These are phyloP conservation scores for Diprion similis DNA, from an alignment of 1,140 invertebrate species.

Conservation along the genomic window DNA sequence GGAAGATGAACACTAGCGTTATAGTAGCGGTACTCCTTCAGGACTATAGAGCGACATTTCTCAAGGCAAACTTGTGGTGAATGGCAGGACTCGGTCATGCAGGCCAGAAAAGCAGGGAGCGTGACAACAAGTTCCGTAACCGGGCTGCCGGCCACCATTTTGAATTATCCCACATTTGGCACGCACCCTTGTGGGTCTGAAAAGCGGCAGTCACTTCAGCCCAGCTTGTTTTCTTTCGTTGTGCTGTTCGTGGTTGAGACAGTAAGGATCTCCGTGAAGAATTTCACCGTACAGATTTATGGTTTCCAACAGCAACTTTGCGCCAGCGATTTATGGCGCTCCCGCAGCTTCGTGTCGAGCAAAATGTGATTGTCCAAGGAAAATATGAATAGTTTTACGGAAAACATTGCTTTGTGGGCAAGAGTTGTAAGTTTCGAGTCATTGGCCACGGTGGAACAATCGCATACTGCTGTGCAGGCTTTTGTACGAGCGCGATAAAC, in stretches of 20 bases:
- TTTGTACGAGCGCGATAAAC: no score
- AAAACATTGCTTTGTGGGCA: neutral
- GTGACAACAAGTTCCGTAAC: neutral
- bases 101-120: neutral
- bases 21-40: no score
- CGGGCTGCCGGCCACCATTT: neutral
- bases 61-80: neutral
- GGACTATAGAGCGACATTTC: no score
- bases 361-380: neutral
- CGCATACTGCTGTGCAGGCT: no score
- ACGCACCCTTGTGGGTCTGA: neutral
- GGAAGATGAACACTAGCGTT: no score
- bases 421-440: no score
- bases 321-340: neutral
- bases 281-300: neutral
- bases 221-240: neutral
- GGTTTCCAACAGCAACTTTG: conserved; percentile 2
- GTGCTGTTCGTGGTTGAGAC: neutral
- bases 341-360: neutral
- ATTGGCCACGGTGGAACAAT: no score
- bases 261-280: neutral
- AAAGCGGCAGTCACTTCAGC: neutral
- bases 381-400: neutral
- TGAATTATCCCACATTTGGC: conserved; percentile 5
- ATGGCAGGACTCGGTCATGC: neutral